A percentile compares a stretch with the other conserved stretches of the same genome.
phyloP scores from a whole-genome alignment of 2,113 vertebrate genomes.

The Nannospalax galili region DNA sequence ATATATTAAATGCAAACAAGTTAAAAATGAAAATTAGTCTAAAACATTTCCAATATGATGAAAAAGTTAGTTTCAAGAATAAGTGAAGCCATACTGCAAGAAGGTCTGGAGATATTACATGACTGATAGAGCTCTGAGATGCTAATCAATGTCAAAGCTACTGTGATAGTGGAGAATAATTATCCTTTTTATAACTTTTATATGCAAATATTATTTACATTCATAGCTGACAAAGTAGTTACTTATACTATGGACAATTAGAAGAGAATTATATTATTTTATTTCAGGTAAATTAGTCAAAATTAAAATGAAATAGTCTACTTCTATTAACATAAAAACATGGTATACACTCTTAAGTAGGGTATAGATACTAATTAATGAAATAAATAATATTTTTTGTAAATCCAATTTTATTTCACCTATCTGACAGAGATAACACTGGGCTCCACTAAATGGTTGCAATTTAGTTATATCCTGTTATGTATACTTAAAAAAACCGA shows the following conservation, averaged over 20 bases:
- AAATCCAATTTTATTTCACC: not conserved
- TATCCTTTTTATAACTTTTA: not conserved
- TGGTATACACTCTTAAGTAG: fast-evolving
- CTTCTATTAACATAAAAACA: fast-evolving
- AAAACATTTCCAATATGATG: too few relatives aligned
- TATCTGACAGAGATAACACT: not conserved
- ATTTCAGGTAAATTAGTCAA: not conserved
- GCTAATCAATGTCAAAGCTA: not conserved
- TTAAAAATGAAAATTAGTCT: not conserved
- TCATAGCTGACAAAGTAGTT: not conserved
- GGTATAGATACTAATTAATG: not conserved
- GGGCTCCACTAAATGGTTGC: not conserved
- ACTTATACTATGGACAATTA: not conserved
- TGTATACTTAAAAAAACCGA: not conserved
- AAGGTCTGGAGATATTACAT: not conserved
- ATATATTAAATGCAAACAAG: not conserved
- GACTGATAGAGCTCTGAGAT: not conserved
- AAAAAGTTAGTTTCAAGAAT: not conserved
- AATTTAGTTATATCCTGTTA: not conserved
- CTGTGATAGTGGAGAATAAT: not conserved
- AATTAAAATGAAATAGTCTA: not conserved
- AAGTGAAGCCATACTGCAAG: not conserved
- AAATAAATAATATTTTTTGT: not conserved
- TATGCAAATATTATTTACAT: not conserved
- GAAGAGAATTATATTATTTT: not conserved